Conservation (phyloP, 2,797 vertebrate species). For the Rhinichthys osculus region DNA sequence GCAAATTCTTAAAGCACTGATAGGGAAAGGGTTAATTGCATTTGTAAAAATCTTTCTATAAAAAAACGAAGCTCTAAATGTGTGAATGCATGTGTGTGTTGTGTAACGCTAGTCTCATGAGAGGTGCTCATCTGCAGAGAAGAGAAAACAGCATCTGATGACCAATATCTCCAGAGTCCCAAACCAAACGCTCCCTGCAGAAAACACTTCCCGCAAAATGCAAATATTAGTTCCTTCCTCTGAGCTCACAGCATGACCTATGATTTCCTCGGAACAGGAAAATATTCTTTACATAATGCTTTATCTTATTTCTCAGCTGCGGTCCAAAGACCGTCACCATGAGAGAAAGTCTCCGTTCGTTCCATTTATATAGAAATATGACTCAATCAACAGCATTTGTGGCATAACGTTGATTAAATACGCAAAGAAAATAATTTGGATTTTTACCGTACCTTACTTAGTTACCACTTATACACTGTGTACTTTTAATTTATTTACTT, state of each 20-base stretch:
- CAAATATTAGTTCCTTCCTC: conserved; percentile 5
- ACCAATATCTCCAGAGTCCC: conserved; percentile 17
- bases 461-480: too few relatives aligned
- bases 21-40: background rate
- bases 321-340: background rate
- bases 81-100: conserved; percentile 15
- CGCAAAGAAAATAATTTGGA: background rate
- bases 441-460: background rate
- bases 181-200: conserved; percentile 13
- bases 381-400: background rate
- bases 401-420: background rate
- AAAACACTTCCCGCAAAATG: conserved; percentile 8
- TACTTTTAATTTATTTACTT: background rate
- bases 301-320: conserved; percentile 14
- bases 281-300: background rate
- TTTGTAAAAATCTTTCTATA: background rate
- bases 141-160: conserved; percentile 44
- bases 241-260: conserved; percentile 4
- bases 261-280: background rate
- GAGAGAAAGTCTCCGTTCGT: background rate
- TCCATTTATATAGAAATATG: background rate
- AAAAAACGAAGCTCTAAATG: background rate
- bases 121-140: conserved; percentile 35
- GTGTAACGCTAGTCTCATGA: conserved; percentile 34
- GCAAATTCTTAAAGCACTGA: background rate